Conservation (phyloP, 1,140 invertebrate genomes). For the Hestina assimilis region DNA sequence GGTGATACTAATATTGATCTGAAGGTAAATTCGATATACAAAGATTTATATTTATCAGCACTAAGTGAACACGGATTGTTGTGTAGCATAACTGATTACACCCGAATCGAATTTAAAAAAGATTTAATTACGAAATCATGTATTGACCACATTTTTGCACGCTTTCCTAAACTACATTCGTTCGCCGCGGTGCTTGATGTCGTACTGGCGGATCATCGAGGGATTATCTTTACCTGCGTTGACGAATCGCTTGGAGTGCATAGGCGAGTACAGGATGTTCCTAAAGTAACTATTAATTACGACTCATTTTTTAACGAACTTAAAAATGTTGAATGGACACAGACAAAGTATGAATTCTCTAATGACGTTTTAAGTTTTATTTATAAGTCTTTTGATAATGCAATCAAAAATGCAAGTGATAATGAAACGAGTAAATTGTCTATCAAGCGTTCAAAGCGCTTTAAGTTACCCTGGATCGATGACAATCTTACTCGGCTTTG, state of each 20-base stretch:
- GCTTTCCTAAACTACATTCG: background rate
- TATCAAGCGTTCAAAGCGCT: background rate
- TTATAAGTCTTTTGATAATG: constrained; percentile 20
- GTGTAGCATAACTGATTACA: constrained; percentile 2
- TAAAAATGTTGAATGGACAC: constrained; percentile 27
- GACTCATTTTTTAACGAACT: constrained; percentile 27
- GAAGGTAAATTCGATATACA: background rate
- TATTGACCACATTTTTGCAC: constrained; percentile 9
- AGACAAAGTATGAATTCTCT: constrained; percentile 9
- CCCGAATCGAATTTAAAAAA: constrained; percentile 1
- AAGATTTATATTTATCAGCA: background rate
- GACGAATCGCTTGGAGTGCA: background rate
- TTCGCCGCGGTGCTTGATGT: background rate
- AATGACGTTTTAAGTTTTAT: constrained; percentile 30
- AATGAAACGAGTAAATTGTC: constrained; percentile 9
- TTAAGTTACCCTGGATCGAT: constrained; percentile 34
- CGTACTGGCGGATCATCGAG: constrained; percentile 9
- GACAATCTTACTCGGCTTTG: constrained; percentile 27
- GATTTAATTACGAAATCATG: constrained; percentile 2
- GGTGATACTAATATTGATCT: constrained; percentile 3
- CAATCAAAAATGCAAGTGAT: constrained; percentile 12
- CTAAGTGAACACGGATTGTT: background rate
- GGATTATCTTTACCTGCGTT: constrained; percentile 29
- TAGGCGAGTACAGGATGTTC: constrained; percentile 31
- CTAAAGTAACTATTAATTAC: constrained; percentile 25